Base-by-base conservation (phyloP, 2,797 vertebrate species). In the Pantherophis alleghaniensis region DNA sequence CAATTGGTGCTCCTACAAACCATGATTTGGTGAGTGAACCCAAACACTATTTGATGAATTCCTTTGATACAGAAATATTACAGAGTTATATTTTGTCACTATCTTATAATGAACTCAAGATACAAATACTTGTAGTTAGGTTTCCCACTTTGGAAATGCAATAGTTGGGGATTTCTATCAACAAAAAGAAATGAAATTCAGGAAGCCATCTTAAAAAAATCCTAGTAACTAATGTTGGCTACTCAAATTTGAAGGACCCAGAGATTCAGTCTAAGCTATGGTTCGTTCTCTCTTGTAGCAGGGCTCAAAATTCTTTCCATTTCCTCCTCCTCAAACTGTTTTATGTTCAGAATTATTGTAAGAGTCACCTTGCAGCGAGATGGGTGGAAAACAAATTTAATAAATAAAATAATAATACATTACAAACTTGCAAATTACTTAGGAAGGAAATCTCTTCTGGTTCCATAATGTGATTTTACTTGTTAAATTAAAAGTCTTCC, bases 391-490 rank as follows among this genome's bases (percentile, higher is more conserved):
- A 74, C n/a, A 18, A 74, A 37, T 74, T 32, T 18, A 74, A 74
- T 74, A 74, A 74, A 74, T 69, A 69, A 69, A 32, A 32, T 69
- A 69, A 69, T 32, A 18, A 37, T 74, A 74, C 66, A 74, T 74
- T 91, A 93, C 91, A 92, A 94, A 94, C 12, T 93, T 94, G 26
- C 86, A 60, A 37, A 94, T 92, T 51, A 92, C 94, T 94, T 90
- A 7, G 93, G 87, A 94, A 92, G 69, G 42, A 95, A 0, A 56
- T 7, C 93, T 92, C 87, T 90, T 42, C 37, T 89, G 92, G 66
- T 57, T 97, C 89, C 79, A 91, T 93, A 92, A 90, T 90, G 91
- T 91, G 90, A 90, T 95, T 79, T 96, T 95, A 32, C 86, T 55
- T 88, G 94, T 95, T 91, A 92, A n/a, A n/a, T 91, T 94, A 95